These are phyloP conservation scores for Enteromius thamalakanensis DNA, from an alignment of 2,797 vertebrate genomes.

Conservation along the genomic window DNA sequence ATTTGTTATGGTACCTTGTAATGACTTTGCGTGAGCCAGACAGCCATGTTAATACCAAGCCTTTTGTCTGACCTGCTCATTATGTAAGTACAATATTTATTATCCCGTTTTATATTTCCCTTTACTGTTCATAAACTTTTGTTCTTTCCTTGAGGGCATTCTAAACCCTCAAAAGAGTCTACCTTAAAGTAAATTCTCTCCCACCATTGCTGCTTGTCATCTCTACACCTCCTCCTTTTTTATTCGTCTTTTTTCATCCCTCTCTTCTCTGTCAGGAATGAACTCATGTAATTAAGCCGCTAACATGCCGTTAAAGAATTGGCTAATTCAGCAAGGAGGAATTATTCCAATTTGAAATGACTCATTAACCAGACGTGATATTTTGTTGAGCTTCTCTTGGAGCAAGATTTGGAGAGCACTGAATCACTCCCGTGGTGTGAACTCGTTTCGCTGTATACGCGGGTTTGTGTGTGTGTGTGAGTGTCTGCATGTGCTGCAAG, in stretches of 20 bases:
- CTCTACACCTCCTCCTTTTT: slow-evolving; percentile 17
- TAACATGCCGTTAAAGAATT: slow-evolving; percentile 84
- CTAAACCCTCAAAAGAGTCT: slow-evolving; percentile 15
- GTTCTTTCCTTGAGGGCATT: slow-evolving; percentile 10
- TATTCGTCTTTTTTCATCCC: slow-evolving; percentile 61
- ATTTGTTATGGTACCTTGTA: slow-evolving; percentile 29
- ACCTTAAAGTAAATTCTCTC: background rate
- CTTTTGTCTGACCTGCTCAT: slow-evolving; percentile 27
- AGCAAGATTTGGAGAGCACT: slow-evolving; percentile 75
- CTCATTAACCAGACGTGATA: slow-evolving; percentile 84
- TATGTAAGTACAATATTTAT: slow-evolving; percentile 5
- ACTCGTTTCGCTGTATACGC: slow-evolving; percentile 67
- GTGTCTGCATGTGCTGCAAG: slow-evolving; percentile 14
- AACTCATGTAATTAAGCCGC: slow-evolving; percentile 85
- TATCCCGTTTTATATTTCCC: background rate
- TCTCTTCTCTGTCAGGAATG: slow-evolving; percentile 72
- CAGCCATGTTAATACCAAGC: slow-evolving; percentile 14
- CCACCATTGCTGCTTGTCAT: background rate
- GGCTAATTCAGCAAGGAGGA: slow-evolving; percentile 85
- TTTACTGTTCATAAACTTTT: background rate
- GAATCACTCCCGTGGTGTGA: slow-evolving; percentile 74
- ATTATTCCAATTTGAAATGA: slow-evolving; percentile 85
- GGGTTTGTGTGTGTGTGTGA: slow-evolving; percentile 59
- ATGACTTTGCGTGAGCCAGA: slow-evolving; percentile 16
- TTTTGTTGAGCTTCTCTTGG: slow-evolving; percentile 77